Evolutionary conservation across 2,797 vertebrate genomes (phyloP), one percentile per base, ranked within the genome.

Genomic region (Rhynchonycteris naso): DNA sequence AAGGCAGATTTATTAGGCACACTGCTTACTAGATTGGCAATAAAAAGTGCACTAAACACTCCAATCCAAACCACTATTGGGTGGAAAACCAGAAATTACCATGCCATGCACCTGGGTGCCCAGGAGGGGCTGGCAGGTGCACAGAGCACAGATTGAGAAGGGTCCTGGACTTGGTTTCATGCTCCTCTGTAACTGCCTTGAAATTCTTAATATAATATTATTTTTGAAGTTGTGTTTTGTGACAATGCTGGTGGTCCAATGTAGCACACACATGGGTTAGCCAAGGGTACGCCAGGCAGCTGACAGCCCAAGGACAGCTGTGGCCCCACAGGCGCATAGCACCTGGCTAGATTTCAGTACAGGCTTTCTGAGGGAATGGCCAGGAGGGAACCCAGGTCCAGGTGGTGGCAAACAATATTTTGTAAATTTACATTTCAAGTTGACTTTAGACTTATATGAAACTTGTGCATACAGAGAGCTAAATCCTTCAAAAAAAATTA

Each of bases 311-410:
- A 1, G 28, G 18, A 4, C 3, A 24, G 28, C 0, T 13, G 22
- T 30, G 30, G 61, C 24, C 8, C 11, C 1, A 4, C 2, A 0
- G 18, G 26, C 0, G 0, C 1, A 0, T 0, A 6, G n/a, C 1
- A 1, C 35, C 19, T 5, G 43, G 14, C 69, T 0, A 13, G n/a
- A 11, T 19, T 8, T 38, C 13, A 1, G 22, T 4, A 15, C 4
- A 7, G 21, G 9, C 11, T 35, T 35, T 24, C 38, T 18, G 7
- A 16, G 63, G 56, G 13, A 13, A 7, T 4, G 59, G 52, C 58
- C 74, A 81, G 43, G 24, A 13, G 28, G 56, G 35, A 0, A 10
- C 47, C 47, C 85, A 33, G 33, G n/a, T 30, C 28, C n/a, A 18
- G 33, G 33, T 82, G 61, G 33, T 47, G 38, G 54, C 9, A 50